Evolutionary conservation across 2,797 vertebrate species (phyloP).

Genomic region (Ctenopoma multispine): DNA sequence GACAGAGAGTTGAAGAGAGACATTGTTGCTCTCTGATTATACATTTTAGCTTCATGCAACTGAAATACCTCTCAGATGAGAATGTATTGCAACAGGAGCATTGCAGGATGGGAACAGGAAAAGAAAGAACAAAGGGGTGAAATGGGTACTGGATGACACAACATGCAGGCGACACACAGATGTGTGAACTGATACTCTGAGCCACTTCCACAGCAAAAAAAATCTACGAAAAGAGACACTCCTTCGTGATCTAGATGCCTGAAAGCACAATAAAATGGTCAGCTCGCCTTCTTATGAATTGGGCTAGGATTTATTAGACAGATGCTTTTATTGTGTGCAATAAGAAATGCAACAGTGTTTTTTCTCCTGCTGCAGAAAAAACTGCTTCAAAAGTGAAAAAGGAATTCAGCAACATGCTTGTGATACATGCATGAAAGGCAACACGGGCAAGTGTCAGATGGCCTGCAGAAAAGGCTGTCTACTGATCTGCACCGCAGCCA

Average conservation of each 20-base stretch:
- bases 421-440: slow-evolving; percentile 20
- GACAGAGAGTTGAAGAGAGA: slow-evolving; percentile 6
- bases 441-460: slow-evolving; percentile 13
- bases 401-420: slow-evolving; percentile 23
- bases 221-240: slow-evolving; percentile 22
- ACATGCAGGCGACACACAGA: not conserved
- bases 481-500: slow-evolving; percentile 4
- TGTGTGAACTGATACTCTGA: slow-evolving; percentile 36
- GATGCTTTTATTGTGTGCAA: slow-evolving; percentile 53
- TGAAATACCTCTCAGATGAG: slow-evolving; percentile 36
- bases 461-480: slow-evolving; percentile 20
- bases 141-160: not conserved
- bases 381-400: slow-evolving; percentile 54
- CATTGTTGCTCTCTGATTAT: slow-evolving; percentile 18
- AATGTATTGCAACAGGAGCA: slow-evolving; percentile 7
- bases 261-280: slow-evolving; percentile 49
- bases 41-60: slow-evolving; percentile 28
- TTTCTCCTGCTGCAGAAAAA: slow-evolving; percentile 36
- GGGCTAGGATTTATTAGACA: slow-evolving; percentile 54
- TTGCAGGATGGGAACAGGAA: not conserved
- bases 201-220: slow-evolving; percentile 32
- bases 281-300: slow-evolving; percentile 40
- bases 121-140: not conserved
- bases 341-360: slow-evolving; percentile 58
- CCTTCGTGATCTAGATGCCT: slow-evolving; percentile 33